Evolutionary conservation across 2,113 vertebrate species (phyloP), one percentile per base, ranked within the genome.

Genomic region (Chaenocephalus aceratus): DNA sequence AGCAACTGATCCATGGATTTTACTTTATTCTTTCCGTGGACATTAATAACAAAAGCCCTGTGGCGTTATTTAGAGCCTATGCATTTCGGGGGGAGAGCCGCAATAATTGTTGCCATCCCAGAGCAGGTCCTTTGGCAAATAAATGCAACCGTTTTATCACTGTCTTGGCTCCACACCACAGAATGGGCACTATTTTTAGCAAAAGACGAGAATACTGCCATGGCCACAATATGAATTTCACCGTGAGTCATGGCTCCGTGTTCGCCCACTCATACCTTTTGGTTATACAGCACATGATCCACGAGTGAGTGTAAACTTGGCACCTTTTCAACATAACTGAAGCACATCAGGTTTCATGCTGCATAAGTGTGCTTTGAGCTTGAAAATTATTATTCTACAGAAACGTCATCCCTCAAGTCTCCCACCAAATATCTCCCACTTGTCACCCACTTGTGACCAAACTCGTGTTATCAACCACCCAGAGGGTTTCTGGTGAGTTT

Each of bases 171-270:
- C 63, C 72, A 6, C 71, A 83, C 71, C 68, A 75, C 75, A 79
- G 61, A 84, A 90, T 34, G 67, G 75, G 21, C 76, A 52, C 88
- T 92, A 90, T 93, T 88, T 91, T 90, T 89, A 88, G 87, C 57
- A 67, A 69, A 89, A 88, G 73, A 81, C 75, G 77, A 85, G 77
- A 92, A 89, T 88, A 80, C 85, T 85, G 82, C 82, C 83, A 81
- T 72, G 57, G 77, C 80, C 84, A 89, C 88, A 72, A 88, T 91
- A 74, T 83, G 80, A 80, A 87, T 86, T 74, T 87, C 86, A 91
- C 91, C 89, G 75, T 88, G 87, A 88, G 79, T 88, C 89, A 86
- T 87, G 77, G 60, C 75, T 86, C 79, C 23, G 80, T 49, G 76
- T 54, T 90, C 76, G 76, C 84, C 86, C 90, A 91, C 89, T 82